Evolutionary conservation across 2,113 vertebrate genomes (phyloP), one percentile per base, ranked within the genome.

Genomic region (Stigmatopora nigra): DNA sequence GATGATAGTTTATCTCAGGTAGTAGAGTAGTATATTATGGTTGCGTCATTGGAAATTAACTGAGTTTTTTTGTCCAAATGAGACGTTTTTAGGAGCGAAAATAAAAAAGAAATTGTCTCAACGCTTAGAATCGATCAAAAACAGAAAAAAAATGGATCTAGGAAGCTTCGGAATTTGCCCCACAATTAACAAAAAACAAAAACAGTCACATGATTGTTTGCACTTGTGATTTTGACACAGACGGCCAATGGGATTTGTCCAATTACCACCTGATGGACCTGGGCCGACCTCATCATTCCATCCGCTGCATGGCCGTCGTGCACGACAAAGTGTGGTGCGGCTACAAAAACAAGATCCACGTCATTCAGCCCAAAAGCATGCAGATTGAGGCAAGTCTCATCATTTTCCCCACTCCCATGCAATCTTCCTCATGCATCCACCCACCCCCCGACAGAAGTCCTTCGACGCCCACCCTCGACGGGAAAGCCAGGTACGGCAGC

Each of bases 291-390:
- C 96, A 98, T 72, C 97, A 99, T 86, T 98, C 97, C 44, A 96
- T 99, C 75, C 97, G 97, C 73, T 99, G 97, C 85, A 98, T 99
- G 97, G 95, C 96, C 0, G 95, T 99, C 3, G 97, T 99, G 44
- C 92, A 96, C 0, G 96, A 99, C 55, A 93, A 94, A 14, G 95
- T 99, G 56, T 99, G 97, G 97, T 98, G 96, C 16, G 97, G 97
- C 72, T 98, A 98, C 84, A 98, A 96, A 91, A 99, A 99, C 88
- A 98, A 99, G 86, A 93, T 99, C 81, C 95, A 99, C 14, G 95
- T 99, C 70, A 97, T 99, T 82, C 97, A 99, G 84, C 97, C 97
- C 14, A 98, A 98, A 86, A 98, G 94, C 1, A 99, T 98, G 97
- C 95, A 98, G 88, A 97, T 98, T 0, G 96, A 98, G 93, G 97